A percentile compares a stretch with the other conserved stretches of the same genome.
Evolutionary conservation across 2,888 invertebrate species (phyloP).

Genomic region (Dilophus febrilis): DNA sequence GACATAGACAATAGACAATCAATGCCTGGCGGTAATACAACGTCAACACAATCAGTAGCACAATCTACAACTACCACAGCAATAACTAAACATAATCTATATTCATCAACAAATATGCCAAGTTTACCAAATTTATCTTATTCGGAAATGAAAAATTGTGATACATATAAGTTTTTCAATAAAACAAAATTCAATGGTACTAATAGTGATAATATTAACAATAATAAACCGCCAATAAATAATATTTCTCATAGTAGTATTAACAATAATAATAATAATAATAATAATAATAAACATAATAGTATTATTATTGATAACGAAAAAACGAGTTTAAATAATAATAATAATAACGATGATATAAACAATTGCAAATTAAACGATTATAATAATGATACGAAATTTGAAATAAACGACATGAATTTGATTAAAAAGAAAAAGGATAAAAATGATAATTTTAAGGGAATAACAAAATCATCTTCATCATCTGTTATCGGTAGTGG

Average conservation of each 20-base stretch:
- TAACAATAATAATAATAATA: neutral
- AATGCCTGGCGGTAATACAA: too few species aligned
- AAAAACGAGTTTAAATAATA: too few species aligned
- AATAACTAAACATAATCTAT: constrained; percentile 3
- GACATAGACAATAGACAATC: too few species aligned
- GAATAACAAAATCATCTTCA: too few species aligned
- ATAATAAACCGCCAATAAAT: too few species aligned
- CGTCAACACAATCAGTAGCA: neutral
- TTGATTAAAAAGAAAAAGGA: constrained; percentile 13
- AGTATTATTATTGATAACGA: constrained; percentile 1
- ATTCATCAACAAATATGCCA: constrained; percentile 18
- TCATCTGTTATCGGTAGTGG: too few species aligned
- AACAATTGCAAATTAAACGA: too few species aligned
- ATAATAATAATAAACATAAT: constrained; percentile 3
- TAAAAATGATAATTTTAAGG: too few species aligned
- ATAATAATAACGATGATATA: too few species aligned
- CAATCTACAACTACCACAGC: neutral
- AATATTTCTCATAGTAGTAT: too few species aligned
- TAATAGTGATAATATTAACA: constrained; percentile 2
- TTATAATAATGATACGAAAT: constrained; percentile 10
- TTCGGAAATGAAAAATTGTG: constrained; percentile 3
- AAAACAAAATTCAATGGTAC: neutral
- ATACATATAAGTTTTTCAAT: neutral
- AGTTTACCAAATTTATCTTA: constrained; percentile 24
- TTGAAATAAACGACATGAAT: constrained; percentile 28